Evolutionary conservation across 2,113 vertebrate genomes (phyloP), one percentile per base, ranked within the genome.

Genomic region (Catharus minimus): DNA sequence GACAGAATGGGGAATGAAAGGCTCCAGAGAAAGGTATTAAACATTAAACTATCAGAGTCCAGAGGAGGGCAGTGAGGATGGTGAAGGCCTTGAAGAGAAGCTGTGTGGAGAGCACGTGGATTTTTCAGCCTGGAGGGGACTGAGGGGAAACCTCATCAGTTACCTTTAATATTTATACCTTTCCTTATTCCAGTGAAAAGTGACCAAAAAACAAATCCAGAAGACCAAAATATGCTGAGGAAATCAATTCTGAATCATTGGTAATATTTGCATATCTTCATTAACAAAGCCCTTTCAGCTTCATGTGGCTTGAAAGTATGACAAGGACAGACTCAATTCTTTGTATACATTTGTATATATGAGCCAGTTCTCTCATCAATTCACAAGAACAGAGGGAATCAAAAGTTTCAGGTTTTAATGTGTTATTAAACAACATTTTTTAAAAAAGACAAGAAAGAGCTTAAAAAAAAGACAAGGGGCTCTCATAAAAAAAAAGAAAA

Each of bases 161-260:
- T 27, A 58, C 9, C 14, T 58, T 76, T 39, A 46, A 16, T 57
- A 77, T 30, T 60, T 18, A 33, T 17, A 57, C 7, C 23, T 56
- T 41, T 82, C 39, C 38, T 38, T 47, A 36, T 30, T 83, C 7
- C 22, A 67, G 13, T 16, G 19, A 27, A 57, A 62, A 67, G 30
- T 32, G 28, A 75, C 20, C 39, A 83, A 11, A 55, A 86, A 64
- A 61, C 16, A 91, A 86, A 82, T 38, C 15, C 50, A 75, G 21
- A 69, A 33, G 8, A 89, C 32, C 18, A 64, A 36, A 85, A 73
- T 53, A 72, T 1, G 21, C 50, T 49, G 43, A 1, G 18, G 14
- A 67, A 41, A 15, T 10, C 0, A 52, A 0, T 72, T 76, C 44
- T 41, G 19, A 15, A 13, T 91, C 22, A 22, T 1, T 17, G 21